These are phyloP conservation scores for Spialia ferax DNA, from an alignment of 2,888 invertebrate species.

Conservation along the genomic window DNA sequence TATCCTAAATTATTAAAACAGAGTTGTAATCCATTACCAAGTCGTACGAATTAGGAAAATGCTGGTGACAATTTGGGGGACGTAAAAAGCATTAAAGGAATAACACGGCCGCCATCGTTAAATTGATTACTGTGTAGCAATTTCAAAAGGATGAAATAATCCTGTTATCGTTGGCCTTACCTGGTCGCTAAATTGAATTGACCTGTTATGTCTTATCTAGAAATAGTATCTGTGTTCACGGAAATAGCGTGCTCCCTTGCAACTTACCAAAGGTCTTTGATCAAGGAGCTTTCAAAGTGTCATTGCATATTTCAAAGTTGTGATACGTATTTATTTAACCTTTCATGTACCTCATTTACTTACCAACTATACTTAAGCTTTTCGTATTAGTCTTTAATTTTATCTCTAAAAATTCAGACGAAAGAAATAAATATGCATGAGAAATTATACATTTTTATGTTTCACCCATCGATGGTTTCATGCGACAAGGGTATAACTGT, in stretches of 20 bases:
- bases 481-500: no score
- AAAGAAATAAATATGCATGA: no score
- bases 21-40: slow-evolving; percentile 69
- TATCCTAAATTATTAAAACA: slow-evolving; percentile 65
- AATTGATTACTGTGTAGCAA: slow-evolving; percentile 29
- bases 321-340: no score
- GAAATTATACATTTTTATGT: no score
- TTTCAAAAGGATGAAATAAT: slow-evolving; percentile 26
- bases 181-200: slow-evolving; percentile 20
- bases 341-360: no score
- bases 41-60: slow-evolving; percentile 58
- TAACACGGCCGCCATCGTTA: slow-evolving; percentile 22
- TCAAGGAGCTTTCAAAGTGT: not conserved
- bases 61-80: slow-evolving; percentile 40
- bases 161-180: slow-evolving; percentile 15
- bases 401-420: no score
- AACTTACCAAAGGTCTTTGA: not conserved
- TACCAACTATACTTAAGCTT: not conserved
- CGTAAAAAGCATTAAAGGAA: slow-evolving; percentile 39
- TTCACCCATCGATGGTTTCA: no score
- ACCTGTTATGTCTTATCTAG: slow-evolving; percentile 25
- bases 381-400: no score
- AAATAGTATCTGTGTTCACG: not conserved
- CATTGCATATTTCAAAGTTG: not conserved
- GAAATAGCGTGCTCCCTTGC: not conserved